Evolutionary conservation across 2,888 invertebrate species (phyloP), one percentile per base, ranked within the genome.

Genomic region (Operophtera brumata): DNA sequence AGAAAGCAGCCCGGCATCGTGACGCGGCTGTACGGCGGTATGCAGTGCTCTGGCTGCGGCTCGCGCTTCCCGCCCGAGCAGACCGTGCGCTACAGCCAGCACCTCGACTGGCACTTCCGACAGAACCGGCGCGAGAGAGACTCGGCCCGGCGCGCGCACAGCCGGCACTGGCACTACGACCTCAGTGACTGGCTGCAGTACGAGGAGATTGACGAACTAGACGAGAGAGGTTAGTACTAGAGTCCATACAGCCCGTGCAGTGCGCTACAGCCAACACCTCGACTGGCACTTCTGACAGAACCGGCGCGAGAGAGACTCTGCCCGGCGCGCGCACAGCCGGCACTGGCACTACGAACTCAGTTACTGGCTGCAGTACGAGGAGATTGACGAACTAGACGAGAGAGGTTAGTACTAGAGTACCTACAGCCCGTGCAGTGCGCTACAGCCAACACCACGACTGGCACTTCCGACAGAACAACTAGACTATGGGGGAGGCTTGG

Each of bases 241-340:
- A n/a, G n/a, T n/a, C n/a, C n/a, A n/a, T n/a, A n/a, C n/a, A n/a
- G 10, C 95, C 96, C 0, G 96, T 97, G 83, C 95, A 95, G 75
- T 95, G 65, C 93, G 95, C 60, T 99, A 99, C 85, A 96, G 95
- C 70, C 96, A 97, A 78, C 99, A 99, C 87, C 92, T 99, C 57
- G 99, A 99, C 89, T 99, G 99, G 99, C 99, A 99, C 89, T 99
- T 99, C 90, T 90, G 97, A 0, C 96, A 97, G 83, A 99, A 99
- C 89, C 47, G 97, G 1, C 92, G 95, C 49, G 97, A 97, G 69
- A 93, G 97, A 62, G 96, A 96, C 75, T 95, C 96, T 0, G 94
- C 95, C 0, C 91, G 96, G 9, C 94, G 96, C 47, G 96, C 96
- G 0, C 95, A 95, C 71, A 94, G 94, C 26, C 91, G 98, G 2